phyloP scores from a whole-genome alignment of 2,797 vertebrate genomes.

The Myotis vivesi region DNA sequence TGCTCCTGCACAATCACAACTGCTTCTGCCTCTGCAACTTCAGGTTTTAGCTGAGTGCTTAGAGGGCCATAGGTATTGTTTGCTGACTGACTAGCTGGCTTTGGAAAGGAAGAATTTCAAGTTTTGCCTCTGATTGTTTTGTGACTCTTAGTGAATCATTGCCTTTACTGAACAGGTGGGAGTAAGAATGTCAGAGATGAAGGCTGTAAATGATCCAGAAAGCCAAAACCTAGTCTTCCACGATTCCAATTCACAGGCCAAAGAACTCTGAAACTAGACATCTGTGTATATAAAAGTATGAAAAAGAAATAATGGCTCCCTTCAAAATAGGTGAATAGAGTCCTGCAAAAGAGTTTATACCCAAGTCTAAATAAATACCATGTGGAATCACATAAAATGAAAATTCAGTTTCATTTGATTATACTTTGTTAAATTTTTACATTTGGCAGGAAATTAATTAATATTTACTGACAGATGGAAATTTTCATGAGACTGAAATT shows the following conservation, averaged over 20 bases:
- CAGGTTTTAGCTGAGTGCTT: not conserved
- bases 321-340: not conserved
- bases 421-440: conserved; percentile 11
- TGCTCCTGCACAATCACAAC: fast-evolving
- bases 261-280: not conserved
- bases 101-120: not conserved
- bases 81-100: not conserved
- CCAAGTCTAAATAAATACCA: not conserved
- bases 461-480: not conserved
- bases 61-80: not conserved
- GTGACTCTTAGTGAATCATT: not conserved
- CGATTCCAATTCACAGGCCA: not conserved
- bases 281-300: not conserved
- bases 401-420: not conserved
- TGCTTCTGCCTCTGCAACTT: not conserved
- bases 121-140: conserved; percentile 6
- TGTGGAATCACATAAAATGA: not conserved
- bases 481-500: not conserved
- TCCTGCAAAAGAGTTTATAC: not conserved
- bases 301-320: not conserved
- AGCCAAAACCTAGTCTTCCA: not conserved
- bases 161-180: not conserved
- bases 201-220: not conserved
- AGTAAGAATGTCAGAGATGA: not conserved
- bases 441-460: conserved; percentile 33